Evolutionary conservation across 2,113 vertebrate genomes (phyloP).

Genomic region (Rissa tridactyla): DNA sequence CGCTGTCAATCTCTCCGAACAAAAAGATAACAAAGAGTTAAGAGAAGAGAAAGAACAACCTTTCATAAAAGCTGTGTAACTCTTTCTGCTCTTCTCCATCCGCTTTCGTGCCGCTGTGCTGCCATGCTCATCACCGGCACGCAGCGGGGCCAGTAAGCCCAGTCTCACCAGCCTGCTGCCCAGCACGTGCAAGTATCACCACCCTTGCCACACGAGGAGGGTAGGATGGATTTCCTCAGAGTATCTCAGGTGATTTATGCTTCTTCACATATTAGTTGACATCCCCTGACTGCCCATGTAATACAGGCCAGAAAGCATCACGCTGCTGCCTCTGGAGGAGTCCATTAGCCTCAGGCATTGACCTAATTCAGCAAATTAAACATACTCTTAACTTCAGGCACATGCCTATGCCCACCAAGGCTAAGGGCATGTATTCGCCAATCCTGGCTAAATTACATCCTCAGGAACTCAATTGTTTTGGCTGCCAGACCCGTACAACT

Average conservation of each 20-base stretch:
- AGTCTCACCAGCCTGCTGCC: not conserved
- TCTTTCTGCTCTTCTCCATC: not conserved
- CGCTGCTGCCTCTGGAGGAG: not conserved
- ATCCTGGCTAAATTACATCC: not conserved
- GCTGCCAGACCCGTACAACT: not conserved
- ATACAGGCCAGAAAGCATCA: not conserved
- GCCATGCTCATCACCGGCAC: not conserved
- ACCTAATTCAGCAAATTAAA: not conserved
- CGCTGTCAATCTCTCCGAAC: not conserved
- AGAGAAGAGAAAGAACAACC: not conserved
- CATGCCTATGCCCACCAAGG: not conserved
- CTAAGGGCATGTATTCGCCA: not conserved
- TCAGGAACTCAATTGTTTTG: not conserved
- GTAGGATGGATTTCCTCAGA: not conserved
- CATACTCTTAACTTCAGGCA: not conserved
- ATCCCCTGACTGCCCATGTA: not conserved
- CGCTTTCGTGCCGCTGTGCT: not conserved
- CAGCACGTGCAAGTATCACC: not conserved
- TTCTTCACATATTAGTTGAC: not conserved
- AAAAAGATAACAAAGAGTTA: not conserved
- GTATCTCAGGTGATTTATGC: not conserved
- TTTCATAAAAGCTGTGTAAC: not conserved
- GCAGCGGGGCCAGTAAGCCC: not conserved
- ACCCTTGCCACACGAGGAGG: accelerated
- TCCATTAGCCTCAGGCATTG: not conserved